Evolutionary conservation across 1,140 invertebrate genomes (phyloP), one percentile per base, ranked within the genome.

Genomic region (Brachionus asplanchnoidis): DNA sequence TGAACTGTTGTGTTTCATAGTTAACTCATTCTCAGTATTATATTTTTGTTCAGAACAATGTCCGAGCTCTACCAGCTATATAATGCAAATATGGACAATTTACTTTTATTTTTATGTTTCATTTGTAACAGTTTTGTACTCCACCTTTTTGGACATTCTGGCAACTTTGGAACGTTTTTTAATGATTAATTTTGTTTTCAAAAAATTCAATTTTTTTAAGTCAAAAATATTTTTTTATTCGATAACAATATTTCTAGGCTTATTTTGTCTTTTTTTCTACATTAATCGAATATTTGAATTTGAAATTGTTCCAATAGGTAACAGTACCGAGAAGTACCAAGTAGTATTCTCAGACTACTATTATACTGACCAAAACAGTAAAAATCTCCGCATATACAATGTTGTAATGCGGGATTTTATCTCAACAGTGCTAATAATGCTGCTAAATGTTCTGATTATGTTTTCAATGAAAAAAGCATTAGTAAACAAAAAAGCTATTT

Each of bases 41-140:
- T 73, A 40, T 17, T 40, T 40, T n/a, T 73, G 68, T 42, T 17
- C 68, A 6, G 1, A 40, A 4, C 17, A 68, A 40, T 73, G 68
- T 40, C 32, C 14, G n/a, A 73, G 32, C 11, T 73, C 68, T 17
- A 44, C 28, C 17, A 73, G 68, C 32, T 73, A 73, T 40, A 40
- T 42, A 73, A 73, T 73, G 68, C 68, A 73, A 73, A 40, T 73
- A 17, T 73, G 68, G 68, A 42, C 32, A 20, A 46, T 73, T 17
- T 73, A 42, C 11, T 40, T 73, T 1, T 73, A 73, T 42, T 73
- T 73, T 42, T 73, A 73, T 73, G 12, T 40, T 17, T 42, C 68
- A 42, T 8, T 73, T 3, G 40, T 9, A 20, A 42, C 68, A 20
- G 5, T 73, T 5, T 7, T 73, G 40, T 73, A 40, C n/a, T 73